Base-by-base conservation (phyloP, 2,113 vertebrate species). In the Chaetodon trifascialis region DNA sequence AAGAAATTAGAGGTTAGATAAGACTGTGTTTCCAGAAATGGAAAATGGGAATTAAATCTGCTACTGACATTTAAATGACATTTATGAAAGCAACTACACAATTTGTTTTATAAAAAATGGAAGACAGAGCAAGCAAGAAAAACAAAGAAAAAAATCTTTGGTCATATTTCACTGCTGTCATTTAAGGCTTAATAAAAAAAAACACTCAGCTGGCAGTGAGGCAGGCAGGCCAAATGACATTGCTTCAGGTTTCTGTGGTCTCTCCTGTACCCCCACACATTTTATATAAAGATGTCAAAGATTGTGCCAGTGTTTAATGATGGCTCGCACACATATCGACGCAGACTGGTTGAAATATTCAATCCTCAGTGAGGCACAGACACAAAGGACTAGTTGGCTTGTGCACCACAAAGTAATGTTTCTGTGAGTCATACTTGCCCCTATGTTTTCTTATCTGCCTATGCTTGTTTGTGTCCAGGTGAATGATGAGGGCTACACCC, bases 401-500 rank as follows among this genome's bases (percentile, higher is more conserved):
- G 17, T 0, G 2, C 25, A 11, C 11, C 23, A 74, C 19, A 16
- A 12, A 23, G 11, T 54, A 4, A 72, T 52, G 11, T 12, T 72
- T 21, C 69, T 44, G 64, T n/a, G 16, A 80, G 16, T 79, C 73
- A 76, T 67, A 40, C 46, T 79, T 6, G 1, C 19, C 36, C 30
- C 34, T 42, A 11, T 49, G 42, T 38, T 55, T 52, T 81, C 65
- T 79, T 58, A 65, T 72, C 19, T 60, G 23, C 5, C 79, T 17
- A 19, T 42, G 10, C 23, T 60, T 78, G 46, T 84, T 86, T 85
- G 25, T 88, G 64, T 84, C 49, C 68, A 94, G 94, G 98, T 99
- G 5, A 99, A 99, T 89, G 98, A 99, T 91, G 98, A 99, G 91
- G 98, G 98, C 40, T 99, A 99, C 84, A 99, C 98, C 17, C 98